Base-by-base conservation (phyloP, 2,797 vertebrate genomes). In the Labeo calbasu region DNA sequence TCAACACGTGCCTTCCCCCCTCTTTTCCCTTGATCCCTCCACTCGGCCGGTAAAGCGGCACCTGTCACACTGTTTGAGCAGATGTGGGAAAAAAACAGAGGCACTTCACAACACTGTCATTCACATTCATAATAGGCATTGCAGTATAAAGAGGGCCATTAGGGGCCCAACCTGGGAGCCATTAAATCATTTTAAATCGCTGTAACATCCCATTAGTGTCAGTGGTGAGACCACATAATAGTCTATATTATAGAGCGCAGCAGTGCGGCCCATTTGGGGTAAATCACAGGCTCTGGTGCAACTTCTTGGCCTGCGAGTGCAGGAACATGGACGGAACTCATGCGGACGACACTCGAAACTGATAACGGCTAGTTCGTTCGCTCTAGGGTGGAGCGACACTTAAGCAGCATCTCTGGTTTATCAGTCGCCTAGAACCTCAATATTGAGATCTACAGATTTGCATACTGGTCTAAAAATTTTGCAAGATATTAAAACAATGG, bases 181-280 rank as follows among this genome's bases (percentile, higher is more conserved):
- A 99, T 99, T 98, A 99, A 99, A 99, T 99, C 97, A 98, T 97
- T 99, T 96, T 97, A 98, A 99, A 98, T 97, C 96, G 94, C 97
- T 98, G 97, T 97, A 99, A 98, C 97, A 98, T 98, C 97, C 98
- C 97, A 99, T 99, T 99, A 99, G 96, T 97, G 97, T 98, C 97
- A 97, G 96, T 96, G 95, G 95, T 95, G 96, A 96, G 96, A 96
- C 96, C 96, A 97, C 96, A 97, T 99, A 97, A 97, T 98, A 97
- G 97, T 96, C 96, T 96, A 96, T 97, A 97, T 97, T 96, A 97
- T 96, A 97, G 96, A 96, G 96, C 97, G 97, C 97, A 98, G 96
- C 97, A 96, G 96, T 95, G 96, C 95, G 94, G 96, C 96, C 96
- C 97, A 96, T 97, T 98, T 96, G 96, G 96, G 96, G 95, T 96